Base-by-base conservation (phyloP, 2,888 invertebrate species). In the Bhutanitis thaidina region DNA sequence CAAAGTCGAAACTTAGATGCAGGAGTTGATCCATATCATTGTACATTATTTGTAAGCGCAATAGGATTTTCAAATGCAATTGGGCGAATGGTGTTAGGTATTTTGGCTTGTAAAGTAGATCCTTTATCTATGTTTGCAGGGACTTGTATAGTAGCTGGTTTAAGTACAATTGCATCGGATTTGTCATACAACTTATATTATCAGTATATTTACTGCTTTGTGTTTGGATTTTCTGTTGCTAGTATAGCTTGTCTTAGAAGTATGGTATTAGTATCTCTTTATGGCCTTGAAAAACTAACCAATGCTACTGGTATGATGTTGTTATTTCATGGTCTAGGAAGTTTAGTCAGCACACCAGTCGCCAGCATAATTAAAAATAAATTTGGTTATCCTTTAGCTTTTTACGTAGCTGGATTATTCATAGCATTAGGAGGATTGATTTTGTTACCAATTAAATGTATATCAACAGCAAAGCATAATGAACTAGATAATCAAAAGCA, bases 281-380 rank as follows among this genome's bases (percentile, higher is more conserved):
- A 77, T 56, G 87, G 87, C 7, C 71, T 88, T 59, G 82, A 87
- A 44, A 80, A 76, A 57, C 74, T 88, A 61, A 88, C 88, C 14
- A 88, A 86, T 64, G 82, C 77, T 16, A 86, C 83, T 16, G 88
- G 88, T 7, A 70, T 88, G 58, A 59, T 86, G 58, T 60, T 88
- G 59, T 52, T 85, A 57, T 85, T 83, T 69, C 77, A 82, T 71
- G 88, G 88, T 13, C 13, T 85, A 50, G 88, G 80, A 20, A 76
- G 74, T 61, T 66, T 84, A 59, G n/a, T 85, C 30, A 75, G 87
- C 58, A 80, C 86, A 9, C 88, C 88, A 15, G 38, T 77, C 41
- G 81, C 84, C 36, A 78, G 80, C 47, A 10, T 73, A 13, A 47
- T 88, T 3, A 80, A 77, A 72, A 57, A 61, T 43, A 29, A 49